These are phyloP conservation scores for Mythimna albipuncta DNA, from an alignment of 2,888 invertebrate genomes.

Conservation along the genomic window DNA sequence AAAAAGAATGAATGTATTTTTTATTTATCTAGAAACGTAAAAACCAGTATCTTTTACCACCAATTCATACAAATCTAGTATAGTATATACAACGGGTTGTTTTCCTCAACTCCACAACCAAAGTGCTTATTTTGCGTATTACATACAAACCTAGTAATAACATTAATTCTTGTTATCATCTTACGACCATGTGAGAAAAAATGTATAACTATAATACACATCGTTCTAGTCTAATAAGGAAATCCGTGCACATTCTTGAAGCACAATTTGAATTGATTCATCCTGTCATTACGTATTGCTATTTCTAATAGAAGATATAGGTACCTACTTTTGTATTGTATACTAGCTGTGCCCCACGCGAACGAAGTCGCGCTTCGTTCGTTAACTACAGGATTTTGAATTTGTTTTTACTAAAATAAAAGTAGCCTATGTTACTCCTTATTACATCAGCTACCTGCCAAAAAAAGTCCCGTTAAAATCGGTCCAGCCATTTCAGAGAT, in stretches of 20 bases:
- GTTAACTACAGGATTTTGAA: too few relatives aligned
- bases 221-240: conserved; percentile 55
- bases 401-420: too few relatives aligned
- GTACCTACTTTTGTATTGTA: conserved; percentile 9
- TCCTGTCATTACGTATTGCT: conserved; percentile 65
- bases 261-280: conserved; percentile 66
- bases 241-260: conserved; percentile 52
- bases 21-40: background rate
- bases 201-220: conserved; percentile 8
- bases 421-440: too few relatives aligned
- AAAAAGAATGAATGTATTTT: conserved; percentile 11
- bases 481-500: too few relatives aligned
- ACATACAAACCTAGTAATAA: background rate
- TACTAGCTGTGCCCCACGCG: background rate
- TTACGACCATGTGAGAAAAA: background rate
- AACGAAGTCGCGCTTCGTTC: too few relatives aligned
- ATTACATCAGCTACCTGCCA: too few relatives aligned
- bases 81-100: too few relatives aligned
- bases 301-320: conserved; percentile 18
- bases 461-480: too few relatives aligned
- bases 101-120: too few relatives aligned
- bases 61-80: background rate
- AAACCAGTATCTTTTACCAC: conserved; percentile 22
- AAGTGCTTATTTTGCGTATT: too few relatives aligned
- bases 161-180: background rate